Percentiles rank a stretch among this genome's conserved stretches.
phyloP scores from a whole-genome alignment of 2,888 invertebrate genomes.

The Griposia aprilina region DNA sequence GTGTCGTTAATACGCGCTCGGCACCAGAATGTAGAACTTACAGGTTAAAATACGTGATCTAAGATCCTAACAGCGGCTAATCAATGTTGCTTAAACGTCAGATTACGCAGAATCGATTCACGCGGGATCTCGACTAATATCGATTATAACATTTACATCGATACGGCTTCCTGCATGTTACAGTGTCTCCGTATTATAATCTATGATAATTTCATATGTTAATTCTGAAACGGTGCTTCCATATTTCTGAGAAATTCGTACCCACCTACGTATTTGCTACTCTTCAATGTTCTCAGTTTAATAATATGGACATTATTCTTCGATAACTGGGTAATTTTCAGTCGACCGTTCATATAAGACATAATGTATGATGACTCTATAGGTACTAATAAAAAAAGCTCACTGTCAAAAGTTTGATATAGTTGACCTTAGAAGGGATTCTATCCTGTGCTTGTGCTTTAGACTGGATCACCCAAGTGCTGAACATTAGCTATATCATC shows the following conservation, averaged over 20 bases:
- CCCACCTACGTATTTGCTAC: constrained; percentile 64
- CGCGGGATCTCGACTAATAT: constrained; percentile 83
- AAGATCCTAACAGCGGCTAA: constrained; percentile 79
- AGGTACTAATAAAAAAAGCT: neutral
- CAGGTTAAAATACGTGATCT: constrained; percentile 79
- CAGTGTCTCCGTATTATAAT: constrained; percentile 76
- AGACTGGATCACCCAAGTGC: neutral
- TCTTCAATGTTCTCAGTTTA: constrained; percentile 51
- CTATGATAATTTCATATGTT: constrained; percentile 84
- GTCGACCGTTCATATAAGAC: neutral
- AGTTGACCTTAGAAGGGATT: neutral
- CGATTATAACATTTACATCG: constrained; percentile 86
- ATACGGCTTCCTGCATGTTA: constrained; percentile 78
- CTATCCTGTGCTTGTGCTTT: neutral
- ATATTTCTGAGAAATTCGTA: constrained; percentile 75
- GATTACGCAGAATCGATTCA: constrained; percentile 84
- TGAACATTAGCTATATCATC: neutral
- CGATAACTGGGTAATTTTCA: constrained; percentile 51
- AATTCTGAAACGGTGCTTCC: constrained; percentile 76
- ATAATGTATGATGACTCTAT: neutral
- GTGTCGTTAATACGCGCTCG: constrained; percentile 75
- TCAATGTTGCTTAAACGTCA: constrained; percentile 82
- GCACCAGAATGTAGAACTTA: constrained; percentile 74
- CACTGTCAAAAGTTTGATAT: neutral
- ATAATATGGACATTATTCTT: constrained; percentile 45